A percentile compares a stretch with the other conserved stretches of the same genome.
Evolutionary conservation across 2,888 invertebrate genomes (phyloP).

Genomic region (Phlogophora meticulosa): DNA sequence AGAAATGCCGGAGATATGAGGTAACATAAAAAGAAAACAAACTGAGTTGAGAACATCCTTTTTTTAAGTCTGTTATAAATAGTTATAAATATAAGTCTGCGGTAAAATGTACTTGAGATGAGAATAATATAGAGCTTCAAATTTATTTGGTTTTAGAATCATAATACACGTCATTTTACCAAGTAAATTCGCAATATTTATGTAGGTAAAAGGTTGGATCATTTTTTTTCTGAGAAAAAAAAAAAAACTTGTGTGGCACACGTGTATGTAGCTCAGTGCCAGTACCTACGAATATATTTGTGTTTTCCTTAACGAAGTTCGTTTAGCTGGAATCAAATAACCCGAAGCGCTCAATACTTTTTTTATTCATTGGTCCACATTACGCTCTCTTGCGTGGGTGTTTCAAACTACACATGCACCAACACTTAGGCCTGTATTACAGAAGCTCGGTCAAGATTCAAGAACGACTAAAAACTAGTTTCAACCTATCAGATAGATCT

Average conservation of each 20-base stretch:
- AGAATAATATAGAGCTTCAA: slow-evolving; percentile 16
- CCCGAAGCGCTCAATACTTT: neutral
- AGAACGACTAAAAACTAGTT: no score
- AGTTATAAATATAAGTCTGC: slow-evolving; percentile 2
- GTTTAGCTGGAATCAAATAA: slow-evolving; percentile 10
- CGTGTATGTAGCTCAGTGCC: slow-evolving; percentile 5
- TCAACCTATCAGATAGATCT: no score
- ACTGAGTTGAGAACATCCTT: no score
- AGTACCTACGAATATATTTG: neutral
- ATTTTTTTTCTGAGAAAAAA: slow-evolving; percentile 10
- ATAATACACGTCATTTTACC: slow-evolving; percentile 7
- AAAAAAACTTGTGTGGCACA: neutral
- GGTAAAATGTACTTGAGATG: slow-evolving; percentile 21
- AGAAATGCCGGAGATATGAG: no score
- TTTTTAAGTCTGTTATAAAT: slow-evolving; percentile 23
- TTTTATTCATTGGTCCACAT: neutral
- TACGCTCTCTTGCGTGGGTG: neutral
- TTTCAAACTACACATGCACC: neutral
- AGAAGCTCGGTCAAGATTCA: no score
- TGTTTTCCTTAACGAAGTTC: slow-evolving; percentile 20
- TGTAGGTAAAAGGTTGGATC: slow-evolving; percentile 14
- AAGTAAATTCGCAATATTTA: slow-evolving; percentile 14
- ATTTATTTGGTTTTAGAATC: slow-evolving; percentile 22
- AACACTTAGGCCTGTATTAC: neutral
- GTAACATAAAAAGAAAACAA: no score